Evolutionary conservation across 23 tunicate genomes (phyloP), one percentile per base, ranked within the genome.

Genomic region (Ciona savignyi): DNA sequence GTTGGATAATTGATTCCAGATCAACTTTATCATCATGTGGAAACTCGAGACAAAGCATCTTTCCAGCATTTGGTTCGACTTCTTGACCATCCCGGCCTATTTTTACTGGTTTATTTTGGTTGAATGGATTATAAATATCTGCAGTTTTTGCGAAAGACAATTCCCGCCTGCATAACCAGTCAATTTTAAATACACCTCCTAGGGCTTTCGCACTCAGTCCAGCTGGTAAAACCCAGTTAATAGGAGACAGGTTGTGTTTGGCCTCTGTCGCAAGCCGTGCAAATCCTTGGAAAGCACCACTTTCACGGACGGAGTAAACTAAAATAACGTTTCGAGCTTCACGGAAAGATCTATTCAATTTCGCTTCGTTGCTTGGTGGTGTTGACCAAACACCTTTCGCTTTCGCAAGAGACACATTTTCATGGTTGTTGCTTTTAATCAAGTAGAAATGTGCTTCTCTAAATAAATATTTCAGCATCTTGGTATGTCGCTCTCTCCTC

Each of bases 41-140:
- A 66, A 91, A 91, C 63, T 80, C 86, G 70, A 85, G 86, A 69
- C 97, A 91, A 1, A 91, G 72, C 72, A 81, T 71, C 32, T 84
- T 91, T 49, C 91, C 97, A 0, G 97, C 97, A 73, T 80, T 80
- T 3, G 91, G 97, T 80, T 91, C 97, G 34, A 91, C 77, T 60
- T 91, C 97, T 72, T 91, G 97, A 1, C 97, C 97, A 35, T 91
- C 97, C 29, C 97, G 66, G 61, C 97, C 97, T 1, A 91, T 91
- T 64, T 91, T 91, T 20, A 91, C 84, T 0, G 91, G 97, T 66
- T 91, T 91, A 67, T 85, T 85, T 30, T 35, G 74, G 48, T 91
- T 91, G 62, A 84, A 91, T 1, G 91, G 70, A 35, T 91, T 91
- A 29, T 42, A 67, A 34, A 91, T 84, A 72, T 85, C 91, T 22